Conservation (phyloP, 2,113 vertebrate genomes). For the Tychaedon coryphoeus region DNA sequence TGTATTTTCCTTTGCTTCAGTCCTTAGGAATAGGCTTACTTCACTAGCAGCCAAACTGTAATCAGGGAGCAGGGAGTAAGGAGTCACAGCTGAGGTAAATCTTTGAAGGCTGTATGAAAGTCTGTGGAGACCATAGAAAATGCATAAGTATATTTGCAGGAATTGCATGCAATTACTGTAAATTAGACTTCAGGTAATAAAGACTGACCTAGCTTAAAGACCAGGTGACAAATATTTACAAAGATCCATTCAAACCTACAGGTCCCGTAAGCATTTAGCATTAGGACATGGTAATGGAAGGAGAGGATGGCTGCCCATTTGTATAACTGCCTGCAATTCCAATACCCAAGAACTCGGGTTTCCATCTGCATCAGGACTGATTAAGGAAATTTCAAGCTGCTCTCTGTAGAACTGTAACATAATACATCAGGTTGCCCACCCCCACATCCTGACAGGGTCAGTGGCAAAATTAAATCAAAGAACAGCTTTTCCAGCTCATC, state of each 20-base stretch:
- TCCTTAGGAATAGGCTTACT: neutral
- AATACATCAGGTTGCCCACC: neutral
- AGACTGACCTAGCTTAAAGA: neutral
- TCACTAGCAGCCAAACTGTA: neutral
- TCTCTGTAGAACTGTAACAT: neutral
- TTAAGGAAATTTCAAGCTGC: neutral
- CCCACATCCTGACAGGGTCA: neutral
- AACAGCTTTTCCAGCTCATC: neutral
- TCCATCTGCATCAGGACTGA: neutral
- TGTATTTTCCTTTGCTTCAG: neutral
- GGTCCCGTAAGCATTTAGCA: accelerated
- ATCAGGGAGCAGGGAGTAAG: neutral
- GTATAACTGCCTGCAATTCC: neutral
- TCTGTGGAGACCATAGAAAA: neutral
- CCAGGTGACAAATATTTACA: neutral
- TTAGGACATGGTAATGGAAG: neutral
- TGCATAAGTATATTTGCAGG: neutral
- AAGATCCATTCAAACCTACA: neutral
- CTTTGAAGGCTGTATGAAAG: neutral
- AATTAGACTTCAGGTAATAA: neutral
- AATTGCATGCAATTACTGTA: neutral
- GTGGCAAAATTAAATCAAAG: neutral
- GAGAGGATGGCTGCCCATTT: neutral
- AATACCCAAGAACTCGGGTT: neutral
- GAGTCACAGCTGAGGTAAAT: neutral